Conservation (phyloP, 1,140 invertebrate species). For the Neodiprion virginianus region DNA sequence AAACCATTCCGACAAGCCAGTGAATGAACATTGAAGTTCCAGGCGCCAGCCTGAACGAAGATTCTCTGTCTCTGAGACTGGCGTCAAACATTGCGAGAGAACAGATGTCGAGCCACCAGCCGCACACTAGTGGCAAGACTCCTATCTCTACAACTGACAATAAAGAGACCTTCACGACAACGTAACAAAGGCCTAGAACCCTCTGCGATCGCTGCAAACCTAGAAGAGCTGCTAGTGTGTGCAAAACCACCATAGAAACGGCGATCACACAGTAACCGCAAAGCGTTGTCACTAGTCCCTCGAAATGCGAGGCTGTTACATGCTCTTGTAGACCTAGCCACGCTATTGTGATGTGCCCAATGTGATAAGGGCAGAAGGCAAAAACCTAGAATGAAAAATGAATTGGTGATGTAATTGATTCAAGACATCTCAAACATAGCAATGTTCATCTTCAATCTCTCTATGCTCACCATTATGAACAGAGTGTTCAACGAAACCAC, state of each 20-base stretch:
- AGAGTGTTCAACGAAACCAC: constrained; percentile 96
- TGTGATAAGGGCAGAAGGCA: constrained; percentile 96
- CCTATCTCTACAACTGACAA: constrained; percentile 95
- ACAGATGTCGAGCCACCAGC: constrained; percentile 99
- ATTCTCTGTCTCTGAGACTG: constrained; percentile 85
- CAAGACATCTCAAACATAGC: not conserved
- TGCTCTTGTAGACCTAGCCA: constrained; percentile 79
- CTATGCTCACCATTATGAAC: constrained; percentile 82
- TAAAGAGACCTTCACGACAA: constrained; percentile 96
- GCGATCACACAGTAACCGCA: constrained; percentile 94
- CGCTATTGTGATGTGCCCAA: constrained; percentile 85
- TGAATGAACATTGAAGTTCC: constrained; percentile 98
- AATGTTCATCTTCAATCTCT: constrained; percentile 29
- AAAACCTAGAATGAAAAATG: constrained; percentile 64
- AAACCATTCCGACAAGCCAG: constrained; percentile 99
- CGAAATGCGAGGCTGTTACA: constrained; percentile 84
- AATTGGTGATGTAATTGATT: not conserved
- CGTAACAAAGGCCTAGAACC: constrained; percentile 92
- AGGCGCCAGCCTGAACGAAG: constrained; percentile 86
- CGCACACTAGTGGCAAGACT: constrained; percentile 94
- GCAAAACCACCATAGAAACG: constrained; percentile 81
- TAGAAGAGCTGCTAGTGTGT: constrained; percentile 78
- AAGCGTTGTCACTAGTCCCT: constrained; percentile 90
- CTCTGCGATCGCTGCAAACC: constrained; percentile 82
- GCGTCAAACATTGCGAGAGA: constrained; percentile 95